These are phyloP conservation scores for Leucania comma DNA, from an alignment of 2,888 invertebrate genomes.

Conservation along the genomic window DNA sequence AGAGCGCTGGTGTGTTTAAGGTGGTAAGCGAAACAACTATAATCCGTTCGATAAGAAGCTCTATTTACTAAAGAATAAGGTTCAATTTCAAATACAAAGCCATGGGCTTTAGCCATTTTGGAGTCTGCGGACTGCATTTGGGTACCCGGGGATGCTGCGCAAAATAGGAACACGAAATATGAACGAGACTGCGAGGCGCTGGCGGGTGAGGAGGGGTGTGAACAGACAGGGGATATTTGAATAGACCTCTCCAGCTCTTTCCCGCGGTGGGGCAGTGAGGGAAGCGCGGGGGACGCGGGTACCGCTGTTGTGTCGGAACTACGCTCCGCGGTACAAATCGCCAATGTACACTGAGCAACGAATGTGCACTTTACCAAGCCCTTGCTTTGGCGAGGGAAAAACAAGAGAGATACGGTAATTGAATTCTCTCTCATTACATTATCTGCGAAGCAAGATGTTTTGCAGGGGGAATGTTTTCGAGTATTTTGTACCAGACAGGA, in stretches of 20 bases:
- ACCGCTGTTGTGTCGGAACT: slow-evolving; percentile 89
- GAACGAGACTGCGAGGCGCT: slow-evolving; percentile 91
- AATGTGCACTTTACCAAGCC: slow-evolving; percentile 86
- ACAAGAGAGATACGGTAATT: slow-evolving; percentile 85
- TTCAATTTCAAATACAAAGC: slow-evolving; percentile 59
- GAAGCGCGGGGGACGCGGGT: slow-evolving; percentile 69
- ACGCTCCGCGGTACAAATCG: slow-evolving; percentile 85
- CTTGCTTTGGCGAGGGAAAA: slow-evolving; percentile 74
- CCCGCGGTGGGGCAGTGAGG: slow-evolving; percentile 73
- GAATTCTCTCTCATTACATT: slow-evolving; percentile 88
- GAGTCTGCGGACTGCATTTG: slow-evolving; percentile 89
- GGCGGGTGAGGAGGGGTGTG: slow-evolving; percentile 87
- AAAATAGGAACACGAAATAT: slow-evolving; percentile 91
- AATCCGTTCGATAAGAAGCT: slow-evolving; percentile 60
- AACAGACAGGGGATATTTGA: slow-evolving; percentile 89
- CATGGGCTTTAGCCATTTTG: slow-evolving; percentile 75
- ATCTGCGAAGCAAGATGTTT: slow-evolving; percentile 82
- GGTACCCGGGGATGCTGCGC: slow-evolving; percentile 91
- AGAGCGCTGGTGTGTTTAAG: slow-evolving; percentile 64
- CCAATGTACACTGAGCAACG: slow-evolving; percentile 85
- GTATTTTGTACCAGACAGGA: slow-evolving; percentile 64
- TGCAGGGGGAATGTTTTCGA: slow-evolving; percentile 69
- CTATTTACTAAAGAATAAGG: slow-evolving; percentile 56
- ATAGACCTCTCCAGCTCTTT: slow-evolving; percentile 88
- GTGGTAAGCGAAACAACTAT: slow-evolving; percentile 67